Conservation (phyloP, 2,113 vertebrate species). For the Podarcis raffonei region DNA sequence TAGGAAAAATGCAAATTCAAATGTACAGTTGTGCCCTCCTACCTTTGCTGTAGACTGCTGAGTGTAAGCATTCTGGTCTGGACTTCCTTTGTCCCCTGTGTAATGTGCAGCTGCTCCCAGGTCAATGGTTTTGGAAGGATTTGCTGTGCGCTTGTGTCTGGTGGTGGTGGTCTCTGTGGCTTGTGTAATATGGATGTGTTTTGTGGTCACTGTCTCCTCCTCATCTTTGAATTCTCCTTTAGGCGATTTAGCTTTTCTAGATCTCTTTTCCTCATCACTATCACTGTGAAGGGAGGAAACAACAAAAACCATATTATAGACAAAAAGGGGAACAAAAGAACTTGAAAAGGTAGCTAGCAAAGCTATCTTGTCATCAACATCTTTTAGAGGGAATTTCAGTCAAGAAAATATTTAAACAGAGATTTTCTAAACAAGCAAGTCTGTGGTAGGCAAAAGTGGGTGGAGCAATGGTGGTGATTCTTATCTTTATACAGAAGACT, state of each 20-base stretch:
- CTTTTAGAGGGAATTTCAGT: neutral
- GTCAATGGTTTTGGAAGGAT: slow-evolving; percentile 94
- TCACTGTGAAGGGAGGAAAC: slow-evolving; percentile 79
- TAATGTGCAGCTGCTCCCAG: slow-evolving; percentile 94
- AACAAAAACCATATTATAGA: neutral
- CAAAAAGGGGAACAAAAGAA: slow-evolving; percentile 46
- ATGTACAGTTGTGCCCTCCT: slow-evolving; percentile 4
- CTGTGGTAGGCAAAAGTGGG: too few relatives aligned
- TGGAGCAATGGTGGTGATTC: too few relatives aligned
- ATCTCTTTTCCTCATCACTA: slow-evolving; percentile 85
- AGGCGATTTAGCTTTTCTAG: slow-evolving; percentile 84
- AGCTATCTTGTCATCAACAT: neutral
- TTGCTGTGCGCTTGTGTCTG: slow-evolving; percentile 87
- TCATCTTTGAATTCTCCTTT: slow-evolving; percentile 94
- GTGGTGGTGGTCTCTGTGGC: slow-evolving; percentile 93
- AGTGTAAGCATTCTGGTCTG: slow-evolving; percentile 75
- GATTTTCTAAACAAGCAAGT: too few relatives aligned
- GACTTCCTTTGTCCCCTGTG: slow-evolving; percentile 86
- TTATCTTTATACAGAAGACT: too few relatives aligned
- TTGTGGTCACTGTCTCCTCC: slow-evolving; percentile 93
- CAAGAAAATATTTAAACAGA: too few relatives aligned
- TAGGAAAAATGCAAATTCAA: neutral
- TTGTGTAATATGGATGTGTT: slow-evolving; percentile 92
- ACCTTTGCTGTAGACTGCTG: slow-evolving; percentile 82
- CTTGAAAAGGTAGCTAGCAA: neutral